Base-by-base conservation (phyloP, 2,888 invertebrate genomes). In the Plebejus melissa region DNA sequence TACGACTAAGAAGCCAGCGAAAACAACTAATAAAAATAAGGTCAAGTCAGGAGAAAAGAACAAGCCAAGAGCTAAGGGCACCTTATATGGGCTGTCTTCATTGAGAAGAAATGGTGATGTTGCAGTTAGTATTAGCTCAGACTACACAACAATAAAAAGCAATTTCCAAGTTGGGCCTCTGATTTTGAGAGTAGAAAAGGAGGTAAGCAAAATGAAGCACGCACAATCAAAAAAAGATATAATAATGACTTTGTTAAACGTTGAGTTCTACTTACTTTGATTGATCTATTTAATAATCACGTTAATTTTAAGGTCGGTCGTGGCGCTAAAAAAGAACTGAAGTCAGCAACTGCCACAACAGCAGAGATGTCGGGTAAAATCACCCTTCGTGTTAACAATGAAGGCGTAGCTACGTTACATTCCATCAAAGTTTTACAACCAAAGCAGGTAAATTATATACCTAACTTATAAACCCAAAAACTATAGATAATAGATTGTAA, bases 301-400 rank as follows among this genome's bases (percentile, higher is more conserved):
- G 32, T 65, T 36, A 4, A 46, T 69, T 82, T 75, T 50, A 82
- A 96, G 95, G 96, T 97, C 81, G 97, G 96, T 69, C 95, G 96
- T 78, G 97, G 97, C 65, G 96, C 96, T 58, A 96, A 97, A 83
- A 96, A 97, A 82, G 97, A 97, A 88, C 90, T 97, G 77, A 96
- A 97, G 86, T 97, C 97, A 80, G 98, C 98, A 1, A 97, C 97
- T 0, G 97, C 97, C 0, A 97, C 97, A 3, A 98, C 97, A 0
- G 97, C 97, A 1, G 97, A 97, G 90, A 97, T 98, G 97, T 94
- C 95, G 74, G 97, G 97, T 50, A 96, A 96, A 87, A 90, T 98
- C 77, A 97, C 95, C 82, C 92, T 98, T 79, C 94, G 96, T 81
- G 96, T 98, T 70, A 94, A 96, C 80, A 96, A 96, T 83, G 96